Base-by-base conservation (phyloP, 2,113 vertebrate species). In the Lagenorhynchus albirostris region DNA sequence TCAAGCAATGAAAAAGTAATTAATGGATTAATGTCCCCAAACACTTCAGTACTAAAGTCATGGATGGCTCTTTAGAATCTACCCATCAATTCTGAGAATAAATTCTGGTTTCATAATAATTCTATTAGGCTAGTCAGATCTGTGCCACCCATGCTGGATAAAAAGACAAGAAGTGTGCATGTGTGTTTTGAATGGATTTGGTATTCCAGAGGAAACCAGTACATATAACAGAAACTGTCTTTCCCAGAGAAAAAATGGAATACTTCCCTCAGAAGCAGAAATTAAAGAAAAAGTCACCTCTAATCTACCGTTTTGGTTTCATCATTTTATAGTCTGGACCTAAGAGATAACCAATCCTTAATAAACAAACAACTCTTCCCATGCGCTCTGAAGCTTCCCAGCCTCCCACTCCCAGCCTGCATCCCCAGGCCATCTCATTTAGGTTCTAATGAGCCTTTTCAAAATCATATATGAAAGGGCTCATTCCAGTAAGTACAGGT, bases 1-100 rank as follows among this genome's bases (percentile, higher is more conserved):
- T 90, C 29, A 91, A 91, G 38, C 60, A 95, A 95, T 58, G 21
- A 85, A 84, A 29, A 86, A 74, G 15, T n/a, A 90, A 95, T 55
- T 33, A 36, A 87, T 23, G 31, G 17, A 68, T 81, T 60, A 53
- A 36, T 62, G 25, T 94, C 13, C 55, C 5, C 15, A 76, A 29
- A 86, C 10, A 41, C 44, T 77, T 82, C 53, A 88, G 44, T 55
- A 50, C 50, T 91, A 62, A 95, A 83, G 68, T 88, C 41, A 82
- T 6, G 68, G 50, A 62, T 31, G 81, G 31, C 29, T 68, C 74
- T 87, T 91, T 81, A 95, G 67, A 55, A 79, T 14, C 23, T 63
- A 23, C 38, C 60, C n/a, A 55, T 41, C 73, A 88, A 67, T 80
- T 85, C 53, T 79, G 63, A 86, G 76, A 92, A 96, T 53, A 65